phyloP scores from a whole-genome alignment of 2,888 invertebrate species.

The Allophyes oxyacanthae region DNA sequence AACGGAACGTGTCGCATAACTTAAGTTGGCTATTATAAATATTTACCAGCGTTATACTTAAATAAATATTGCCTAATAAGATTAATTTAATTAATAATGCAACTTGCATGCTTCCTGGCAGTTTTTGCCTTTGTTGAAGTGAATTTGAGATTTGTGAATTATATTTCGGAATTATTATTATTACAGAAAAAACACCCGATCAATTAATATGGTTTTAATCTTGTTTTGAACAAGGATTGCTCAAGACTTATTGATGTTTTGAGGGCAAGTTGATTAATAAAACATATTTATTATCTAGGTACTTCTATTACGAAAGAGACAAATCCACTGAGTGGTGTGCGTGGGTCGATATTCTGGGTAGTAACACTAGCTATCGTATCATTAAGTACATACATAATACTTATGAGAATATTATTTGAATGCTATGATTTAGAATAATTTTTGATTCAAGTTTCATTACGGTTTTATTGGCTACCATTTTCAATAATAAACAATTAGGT shows the following conservation, averaged over 20 bases:
- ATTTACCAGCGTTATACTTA: constrained; percentile 14
- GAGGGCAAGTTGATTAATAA: constrained; percentile 49
- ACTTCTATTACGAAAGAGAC: constrained; percentile 28
- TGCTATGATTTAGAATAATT: too few relatives aligned
- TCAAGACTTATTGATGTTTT: constrained; percentile 22
- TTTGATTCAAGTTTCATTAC: too few relatives aligned
- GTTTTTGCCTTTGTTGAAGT: constrained; percentile 11
- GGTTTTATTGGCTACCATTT: too few relatives aligned
- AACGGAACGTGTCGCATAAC: constrained; percentile 29
- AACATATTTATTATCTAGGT: constrained; percentile 27
- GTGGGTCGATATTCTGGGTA: constrained; percentile 57
- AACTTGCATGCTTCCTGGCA: constrained; percentile 10
- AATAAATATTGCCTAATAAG: constrained; percentile 11
- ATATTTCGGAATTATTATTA: too few relatives aligned
- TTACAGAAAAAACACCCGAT: background rate
- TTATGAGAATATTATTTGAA: background rate
- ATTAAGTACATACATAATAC: constrained; percentile 30
- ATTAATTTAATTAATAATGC: constrained; percentile 8
- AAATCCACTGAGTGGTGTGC: constrained; percentile 54
- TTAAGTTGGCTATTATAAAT: constrained; percentile 18
- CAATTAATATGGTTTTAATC: constrained; percentile 10
- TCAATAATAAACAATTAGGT: too few relatives aligned
- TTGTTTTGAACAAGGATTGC: constrained; percentile 19
- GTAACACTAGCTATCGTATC: constrained; percentile 23
- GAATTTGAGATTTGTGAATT: too few relatives aligned